Evolutionary conservation across 1,140 invertebrate species (phyloP).

Genomic region (Octopus bimaculoides): DNA sequence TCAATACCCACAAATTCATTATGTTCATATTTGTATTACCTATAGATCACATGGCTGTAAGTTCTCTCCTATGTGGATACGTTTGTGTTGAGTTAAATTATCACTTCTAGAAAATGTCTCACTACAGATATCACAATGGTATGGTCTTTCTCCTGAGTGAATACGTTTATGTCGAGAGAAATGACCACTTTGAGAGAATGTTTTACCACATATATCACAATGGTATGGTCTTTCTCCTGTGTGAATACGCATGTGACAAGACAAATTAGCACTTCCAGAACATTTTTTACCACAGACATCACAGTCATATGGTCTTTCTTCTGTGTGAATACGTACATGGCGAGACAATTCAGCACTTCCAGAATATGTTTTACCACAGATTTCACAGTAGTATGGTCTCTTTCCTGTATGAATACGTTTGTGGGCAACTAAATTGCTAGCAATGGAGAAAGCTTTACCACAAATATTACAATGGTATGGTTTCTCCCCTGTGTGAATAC

Average conservation of each 20-base stretch:
- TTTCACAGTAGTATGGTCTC: conserved; percentile 80
- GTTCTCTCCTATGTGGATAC: no score
- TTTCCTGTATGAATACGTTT: conserved; percentile 73
- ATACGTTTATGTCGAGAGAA: no score
- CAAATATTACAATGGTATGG: conserved; percentile 84
- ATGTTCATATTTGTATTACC: no score
- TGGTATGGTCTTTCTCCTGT: conserved; percentile 14
- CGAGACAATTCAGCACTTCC: conserved; percentile 18
- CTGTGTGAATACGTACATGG: conserved; percentile 7
- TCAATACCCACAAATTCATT: no score
- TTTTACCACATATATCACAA: conserved; percentile 10
- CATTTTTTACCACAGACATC: conserved; percentile 13
- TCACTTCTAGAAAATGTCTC: no score
- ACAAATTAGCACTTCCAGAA: conserved; percentile 15
- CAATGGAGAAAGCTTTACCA: conserved; percentile 83
- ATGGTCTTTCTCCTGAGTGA: no score
- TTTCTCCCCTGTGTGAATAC: conserved; percentile 74
- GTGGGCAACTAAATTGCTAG: conserved; percentile 70
- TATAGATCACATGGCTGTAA: no score
- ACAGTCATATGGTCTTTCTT: conserved; percentile 1
- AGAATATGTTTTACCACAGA: conserved; percentile 63
- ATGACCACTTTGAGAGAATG: conserved; percentile 54
- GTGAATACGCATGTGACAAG: neutral
- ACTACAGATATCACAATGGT: no score
- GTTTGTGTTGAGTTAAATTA: no score